Conservation (phyloP, 2,113 vertebrate genomes). For the Grantiella picta region DNA sequence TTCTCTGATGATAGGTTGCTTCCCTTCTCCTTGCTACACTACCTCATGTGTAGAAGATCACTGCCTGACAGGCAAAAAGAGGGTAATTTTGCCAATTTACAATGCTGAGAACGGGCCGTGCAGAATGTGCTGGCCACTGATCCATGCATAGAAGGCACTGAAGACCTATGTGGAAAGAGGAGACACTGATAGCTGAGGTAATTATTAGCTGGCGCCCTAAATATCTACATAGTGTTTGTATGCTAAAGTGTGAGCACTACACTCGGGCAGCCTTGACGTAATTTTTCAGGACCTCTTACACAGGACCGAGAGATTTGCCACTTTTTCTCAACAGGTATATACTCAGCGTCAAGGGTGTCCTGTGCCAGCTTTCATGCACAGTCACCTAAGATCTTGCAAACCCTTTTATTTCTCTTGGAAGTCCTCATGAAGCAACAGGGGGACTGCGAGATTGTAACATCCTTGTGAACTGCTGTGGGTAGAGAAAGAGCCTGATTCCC, state of each 20-base stretch:
- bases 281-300: background rate
- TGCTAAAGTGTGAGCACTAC: background rate
- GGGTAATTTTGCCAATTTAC: background rate
- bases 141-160: background rate
- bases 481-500: background rate
- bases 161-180: background rate
- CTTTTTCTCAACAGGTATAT: background rate
- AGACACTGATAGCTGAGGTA: background rate
- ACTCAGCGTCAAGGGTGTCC: background rate
- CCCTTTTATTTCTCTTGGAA: background rate
- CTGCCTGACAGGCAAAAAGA: background rate
- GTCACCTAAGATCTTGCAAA: background rate
- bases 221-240: background rate
- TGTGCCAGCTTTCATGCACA: background rate
- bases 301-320: accelerated
- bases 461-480: background rate
- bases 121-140: background rate
- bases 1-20: background rate
- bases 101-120: background rate
- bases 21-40: background rate
- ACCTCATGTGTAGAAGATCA: background rate
- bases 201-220: background rate
- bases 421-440: background rate
- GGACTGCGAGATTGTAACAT: background rate
- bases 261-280: background rate